Conservation (phyloP, 2,888 invertebrate genomes). For the Pyrochroa serraticornis region DNA sequence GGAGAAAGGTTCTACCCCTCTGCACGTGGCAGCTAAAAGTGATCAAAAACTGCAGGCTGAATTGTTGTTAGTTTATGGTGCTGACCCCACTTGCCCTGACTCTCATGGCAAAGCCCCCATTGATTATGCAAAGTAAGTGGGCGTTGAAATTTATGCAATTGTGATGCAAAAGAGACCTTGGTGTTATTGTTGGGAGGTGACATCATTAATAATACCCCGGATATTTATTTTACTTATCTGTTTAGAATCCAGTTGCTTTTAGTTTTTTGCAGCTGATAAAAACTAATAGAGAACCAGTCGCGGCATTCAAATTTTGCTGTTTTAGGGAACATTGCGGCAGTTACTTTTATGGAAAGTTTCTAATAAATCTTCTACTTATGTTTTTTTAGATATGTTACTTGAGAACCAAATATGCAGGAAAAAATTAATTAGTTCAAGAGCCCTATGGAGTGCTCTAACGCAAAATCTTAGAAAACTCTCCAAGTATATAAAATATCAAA, state of each 20-base stretch:
- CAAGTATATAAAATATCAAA: no score
- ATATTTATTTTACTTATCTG: neutral
- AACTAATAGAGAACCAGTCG: no score
- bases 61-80: conserved; percentile 90
- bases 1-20: conserved; percentile 89
- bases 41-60: conserved; percentile 93
- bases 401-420: no score
- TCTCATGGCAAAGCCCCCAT: conserved; percentile 72
- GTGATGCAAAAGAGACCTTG: neutral
- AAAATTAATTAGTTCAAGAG: no score
- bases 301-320: no score
- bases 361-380: no score
- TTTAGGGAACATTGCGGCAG: no score
- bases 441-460: no score
- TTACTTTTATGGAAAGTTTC: no score
- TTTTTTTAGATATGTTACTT: no score
- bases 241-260: neutral
- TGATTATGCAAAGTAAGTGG: conserved; percentile 60
- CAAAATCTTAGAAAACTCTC: no score
- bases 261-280: neutral
- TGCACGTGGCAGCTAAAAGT: conserved; percentile 94
- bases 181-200: neutral
- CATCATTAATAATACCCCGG: neutral
- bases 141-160: conserved; percentile 40
- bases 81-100: conserved; percentile 87